phyloP scores from a whole-genome alignment of 2,113 vertebrate species.

The Struthidea cinerea region DNA sequence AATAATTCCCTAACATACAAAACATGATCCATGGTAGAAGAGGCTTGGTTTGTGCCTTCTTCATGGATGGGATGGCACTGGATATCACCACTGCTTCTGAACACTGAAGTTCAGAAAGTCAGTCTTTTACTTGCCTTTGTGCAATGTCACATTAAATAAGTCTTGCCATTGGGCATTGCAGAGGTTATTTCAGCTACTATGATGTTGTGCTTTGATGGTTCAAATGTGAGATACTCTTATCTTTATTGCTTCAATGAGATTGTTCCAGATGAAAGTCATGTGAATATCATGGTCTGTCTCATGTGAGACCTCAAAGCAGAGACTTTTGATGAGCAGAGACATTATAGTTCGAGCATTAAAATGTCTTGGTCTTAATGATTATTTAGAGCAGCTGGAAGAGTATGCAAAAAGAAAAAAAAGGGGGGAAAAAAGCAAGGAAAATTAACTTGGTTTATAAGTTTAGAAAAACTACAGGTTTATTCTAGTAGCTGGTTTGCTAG shows the following conservation, averaged over 20 bases:
- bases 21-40: neutral
- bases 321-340: neutral
- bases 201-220: neutral
- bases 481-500: neutral
- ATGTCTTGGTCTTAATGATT: neutral
- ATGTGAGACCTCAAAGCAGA: neutral
- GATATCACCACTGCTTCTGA: neutral
- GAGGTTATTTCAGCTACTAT: neutral
- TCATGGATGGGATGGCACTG: neutral
- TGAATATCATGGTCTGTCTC: neutral
- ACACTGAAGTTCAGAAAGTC: neutral
- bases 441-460: neutral
- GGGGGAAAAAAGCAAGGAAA: rapidly evolving
- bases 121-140: neutral
- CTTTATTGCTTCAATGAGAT: neutral
- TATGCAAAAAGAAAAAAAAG: rapidly evolving
- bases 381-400: neutral
- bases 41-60: neutral
- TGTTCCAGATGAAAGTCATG: neutral
- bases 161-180: neutral
- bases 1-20: neutral
- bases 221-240: neutral
- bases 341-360: neutral
- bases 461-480: neutral
- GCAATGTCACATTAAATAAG: neutral